A percentile compares a stretch with the other conserved stretches of the same genome.
phyloP scores from a whole-genome alignment of 2,113 vertebrate genomes.

The Buteo buteo region DNA sequence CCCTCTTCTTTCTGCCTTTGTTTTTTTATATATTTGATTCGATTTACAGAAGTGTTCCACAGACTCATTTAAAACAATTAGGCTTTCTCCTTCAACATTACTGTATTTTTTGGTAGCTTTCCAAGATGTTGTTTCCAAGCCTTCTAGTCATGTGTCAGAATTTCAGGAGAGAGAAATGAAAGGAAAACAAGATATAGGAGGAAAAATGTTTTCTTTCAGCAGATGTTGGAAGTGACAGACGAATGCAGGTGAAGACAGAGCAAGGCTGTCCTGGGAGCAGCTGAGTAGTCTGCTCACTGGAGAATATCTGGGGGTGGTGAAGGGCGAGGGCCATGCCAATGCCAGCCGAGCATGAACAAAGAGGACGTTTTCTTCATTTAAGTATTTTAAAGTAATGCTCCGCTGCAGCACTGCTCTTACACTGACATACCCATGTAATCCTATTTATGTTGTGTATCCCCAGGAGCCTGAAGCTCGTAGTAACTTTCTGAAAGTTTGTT shows the following conservation, averaged over 20 bases:
- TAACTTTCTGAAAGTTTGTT: background rate
- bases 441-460: background rate
- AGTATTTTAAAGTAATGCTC: background rate
- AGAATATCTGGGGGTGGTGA: background rate
- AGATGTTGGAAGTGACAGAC: background rate
- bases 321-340: rapidly evolving
- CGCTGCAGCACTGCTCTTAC: background rate
- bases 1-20: background rate
- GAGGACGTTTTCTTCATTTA: background rate
- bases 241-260: background rate
- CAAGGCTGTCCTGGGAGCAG: background rate
- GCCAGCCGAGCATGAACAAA: background rate
- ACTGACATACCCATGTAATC: background rate
- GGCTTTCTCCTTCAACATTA: background rate
- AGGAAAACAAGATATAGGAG: background rate
- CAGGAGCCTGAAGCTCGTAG: background rate
- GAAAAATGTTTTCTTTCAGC: background rate
- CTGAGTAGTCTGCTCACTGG: background rate
- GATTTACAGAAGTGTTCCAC: background rate
- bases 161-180: background rate
- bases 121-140: background rate
- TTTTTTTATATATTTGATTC: background rate
- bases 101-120: background rate
- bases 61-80: background rate
- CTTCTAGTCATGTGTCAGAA: background rate